Percentiles rank a stretch among this genome's conserved stretches.
Evolutionary conservation across 2,888 invertebrate species (phyloP).

Genomic region (Synergus japonicus): DNA sequence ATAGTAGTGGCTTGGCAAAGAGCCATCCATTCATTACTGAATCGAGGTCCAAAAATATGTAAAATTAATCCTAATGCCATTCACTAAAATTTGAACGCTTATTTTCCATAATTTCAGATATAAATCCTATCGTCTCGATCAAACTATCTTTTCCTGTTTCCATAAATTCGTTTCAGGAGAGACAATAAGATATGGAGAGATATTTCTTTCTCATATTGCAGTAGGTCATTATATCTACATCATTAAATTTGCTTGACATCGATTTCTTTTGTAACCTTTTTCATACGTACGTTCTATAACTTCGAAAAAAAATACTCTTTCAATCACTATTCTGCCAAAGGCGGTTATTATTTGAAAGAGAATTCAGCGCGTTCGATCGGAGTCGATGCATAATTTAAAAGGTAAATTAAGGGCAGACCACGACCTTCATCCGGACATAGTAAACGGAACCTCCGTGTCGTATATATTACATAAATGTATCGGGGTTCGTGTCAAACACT

Average conservation of each 20-base stretch:
- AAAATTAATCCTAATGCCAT: constrained; percentile 6
- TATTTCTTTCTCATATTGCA: constrained; percentile 1
- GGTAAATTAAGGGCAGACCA: background rate
- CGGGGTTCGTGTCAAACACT: constrained; percentile 7
- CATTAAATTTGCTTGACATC: constrained; percentile 22
- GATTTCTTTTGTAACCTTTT: constrained; percentile 25
- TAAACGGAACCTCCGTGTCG: background rate
- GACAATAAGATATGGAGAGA: background rate
- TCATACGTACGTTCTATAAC: constrained; percentile 5
- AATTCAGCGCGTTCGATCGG: constrained; percentile 11
- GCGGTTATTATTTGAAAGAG: background rate
- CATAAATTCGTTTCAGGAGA: background rate
- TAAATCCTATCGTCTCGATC: no score
- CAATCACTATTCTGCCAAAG: background rate
- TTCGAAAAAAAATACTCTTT: background rate
- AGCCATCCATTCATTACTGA: constrained; percentile 32
- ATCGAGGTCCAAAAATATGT: constrained; percentile 1
- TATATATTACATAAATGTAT: background rate
- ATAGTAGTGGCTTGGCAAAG: constrained; percentile 11
- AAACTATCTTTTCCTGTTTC: background rate
- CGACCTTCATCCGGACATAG: background rate
- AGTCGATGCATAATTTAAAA: constrained; percentile 18
- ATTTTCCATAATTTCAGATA: background rate
- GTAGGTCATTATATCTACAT: constrained; percentile 36
- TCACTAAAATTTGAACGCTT: background rate